phyloP scores from a whole-genome alignment of 2,113 vertebrate species.

The Podarcis raffonei region DNA sequence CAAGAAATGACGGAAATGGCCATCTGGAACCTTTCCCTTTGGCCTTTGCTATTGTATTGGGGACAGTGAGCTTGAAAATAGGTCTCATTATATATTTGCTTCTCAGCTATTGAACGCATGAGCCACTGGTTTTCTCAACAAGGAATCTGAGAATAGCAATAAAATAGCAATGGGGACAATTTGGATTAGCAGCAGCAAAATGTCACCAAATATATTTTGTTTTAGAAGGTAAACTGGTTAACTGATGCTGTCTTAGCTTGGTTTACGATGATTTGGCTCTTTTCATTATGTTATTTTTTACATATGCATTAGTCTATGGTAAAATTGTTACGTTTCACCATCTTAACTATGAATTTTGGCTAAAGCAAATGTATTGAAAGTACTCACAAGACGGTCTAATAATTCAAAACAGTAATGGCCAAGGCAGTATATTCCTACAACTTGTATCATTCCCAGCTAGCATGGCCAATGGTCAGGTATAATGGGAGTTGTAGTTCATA shows the following conservation, averaged over 20 bases:
- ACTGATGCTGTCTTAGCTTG: neutral
- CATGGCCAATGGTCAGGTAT: too few relatives aligned
- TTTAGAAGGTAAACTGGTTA: too few relatives aligned
- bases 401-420: too few relatives aligned
- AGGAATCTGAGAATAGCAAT: neutral
- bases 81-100: too few relatives aligned
- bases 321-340: neutral
- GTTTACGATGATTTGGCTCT: neutral
- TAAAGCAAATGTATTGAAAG: neutral
- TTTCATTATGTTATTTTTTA: neutral
- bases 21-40: too few relatives aligned
- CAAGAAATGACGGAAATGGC: neutral
- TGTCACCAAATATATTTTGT: neutral
- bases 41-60: too few relatives aligned
- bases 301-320: neutral
- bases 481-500: too few relatives aligned
- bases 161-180: neutral
- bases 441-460: too few relatives aligned
- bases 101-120: neutral
- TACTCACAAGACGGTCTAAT: neutral
- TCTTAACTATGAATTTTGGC: neutral
- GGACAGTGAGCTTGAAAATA: neutral
- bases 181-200: neutral
- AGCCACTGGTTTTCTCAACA: neutral
- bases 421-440: too few relatives aligned